These are phyloP conservation scores for Centropus bengalensis DNA, from an alignment of 2,113 vertebrate genomes.

Conservation along the genomic window DNA sequence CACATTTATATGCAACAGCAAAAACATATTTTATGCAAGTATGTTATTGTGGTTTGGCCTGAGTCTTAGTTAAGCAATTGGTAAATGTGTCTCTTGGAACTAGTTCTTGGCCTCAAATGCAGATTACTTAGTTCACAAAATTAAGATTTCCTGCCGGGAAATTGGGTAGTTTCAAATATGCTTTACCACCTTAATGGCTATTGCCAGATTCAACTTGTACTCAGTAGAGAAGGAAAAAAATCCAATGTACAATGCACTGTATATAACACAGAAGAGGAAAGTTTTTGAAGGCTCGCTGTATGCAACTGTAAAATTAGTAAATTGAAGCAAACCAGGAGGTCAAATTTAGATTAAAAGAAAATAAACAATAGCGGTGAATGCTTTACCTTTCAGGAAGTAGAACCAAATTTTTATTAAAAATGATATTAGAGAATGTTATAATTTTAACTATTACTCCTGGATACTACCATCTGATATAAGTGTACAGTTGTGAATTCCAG, in stretches of 20 bases:
- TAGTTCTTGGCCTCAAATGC: neutral
- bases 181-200: neutral
- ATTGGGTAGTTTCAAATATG: neutral
- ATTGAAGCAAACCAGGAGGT: neutral
- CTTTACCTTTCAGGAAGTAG: neutral
- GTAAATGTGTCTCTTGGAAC: slow-evolving; percentile 53
- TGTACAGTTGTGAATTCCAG: neutral
- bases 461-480: neutral
- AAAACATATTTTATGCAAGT: neutral
- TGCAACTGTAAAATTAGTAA: neutral
- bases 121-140: slow-evolving; percentile 39
- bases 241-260: neutral
- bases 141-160: slow-evolving; percentile 47
- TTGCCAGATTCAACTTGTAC: neutral
- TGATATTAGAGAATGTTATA: neutral
- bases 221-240: neutral
- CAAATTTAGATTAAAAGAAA: neutral
- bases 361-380: neutral
- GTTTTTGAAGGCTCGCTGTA: neutral
- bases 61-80: slow-evolving; percentile 6
- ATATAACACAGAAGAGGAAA: neutral
- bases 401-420: neutral
- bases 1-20: neutral
- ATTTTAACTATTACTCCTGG: neutral
- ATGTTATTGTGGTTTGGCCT: slow-evolving; percentile 16